Conservation (phyloP, 2,113 vertebrate genomes). For the Orycteropus afer region DNA sequence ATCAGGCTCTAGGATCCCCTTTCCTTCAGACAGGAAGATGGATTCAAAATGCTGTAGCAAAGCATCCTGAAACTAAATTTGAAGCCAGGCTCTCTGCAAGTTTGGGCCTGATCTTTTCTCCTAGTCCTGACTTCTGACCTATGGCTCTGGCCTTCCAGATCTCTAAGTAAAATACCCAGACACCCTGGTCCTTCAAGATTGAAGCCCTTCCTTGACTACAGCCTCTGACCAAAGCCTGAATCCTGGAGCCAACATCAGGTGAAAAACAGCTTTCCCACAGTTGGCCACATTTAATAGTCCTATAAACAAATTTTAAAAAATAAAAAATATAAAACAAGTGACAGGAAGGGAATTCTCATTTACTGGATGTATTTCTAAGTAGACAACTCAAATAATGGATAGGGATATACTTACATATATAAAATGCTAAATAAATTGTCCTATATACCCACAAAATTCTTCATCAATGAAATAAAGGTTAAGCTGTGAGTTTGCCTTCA, state of each 20-base stretch:
- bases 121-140: background rate
- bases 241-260: too few species aligned
- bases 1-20: too few species aligned
- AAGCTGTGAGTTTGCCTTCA: background rate
- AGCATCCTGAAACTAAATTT: too few species aligned
- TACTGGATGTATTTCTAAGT: background rate
- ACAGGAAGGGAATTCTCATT: background rate
- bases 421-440: background rate
- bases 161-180: background rate
- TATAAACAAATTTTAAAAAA: too few species aligned
- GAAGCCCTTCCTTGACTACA: too few species aligned
- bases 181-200: too few species aligned
- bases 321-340: too few species aligned
- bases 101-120: too few species aligned
- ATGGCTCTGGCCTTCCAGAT: fast-evolving
- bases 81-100: background rate
- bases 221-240: too few species aligned
- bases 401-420: background rate
- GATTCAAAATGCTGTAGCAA: background rate
- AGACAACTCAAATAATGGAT: background rate
- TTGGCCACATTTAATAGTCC: background rate
- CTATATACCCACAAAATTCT: background rate
- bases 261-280: background rate
- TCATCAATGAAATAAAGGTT: background rate
- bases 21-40: too few species aligned